Conservation (phyloP, 64 coral and sea anemone genomes). For the Hydrozoanthus tunicans region DNA sequence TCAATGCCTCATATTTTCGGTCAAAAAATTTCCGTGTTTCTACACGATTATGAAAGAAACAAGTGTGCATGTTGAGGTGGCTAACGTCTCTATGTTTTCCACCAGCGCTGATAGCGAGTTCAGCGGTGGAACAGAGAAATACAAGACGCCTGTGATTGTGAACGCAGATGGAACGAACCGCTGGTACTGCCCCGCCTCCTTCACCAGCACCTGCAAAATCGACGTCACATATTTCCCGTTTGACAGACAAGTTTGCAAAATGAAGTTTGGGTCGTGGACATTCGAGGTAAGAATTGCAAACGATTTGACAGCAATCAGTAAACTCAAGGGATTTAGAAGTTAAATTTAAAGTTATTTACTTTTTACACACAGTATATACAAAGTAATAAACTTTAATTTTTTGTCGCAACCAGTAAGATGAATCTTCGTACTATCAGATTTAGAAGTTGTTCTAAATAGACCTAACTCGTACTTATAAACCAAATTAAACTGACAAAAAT, state of each 20-base stretch:
- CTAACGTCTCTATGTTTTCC: neutral
- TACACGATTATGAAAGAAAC: neutral
- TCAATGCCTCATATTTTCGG: neutral
- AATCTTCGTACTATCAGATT: too few relatives aligned
- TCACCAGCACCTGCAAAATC: conserved; percentile 89
- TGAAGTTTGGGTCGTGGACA: conserved; percentile 95
- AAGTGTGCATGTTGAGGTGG: neutral
- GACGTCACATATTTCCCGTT: conserved; percentile 92
- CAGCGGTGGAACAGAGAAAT: conserved; percentile 93
- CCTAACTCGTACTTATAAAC: neutral
- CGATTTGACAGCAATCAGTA: too few relatives aligned
- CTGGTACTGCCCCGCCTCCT: conserved; percentile 85
- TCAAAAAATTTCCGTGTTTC: neutral
- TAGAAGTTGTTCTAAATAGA: neutral
- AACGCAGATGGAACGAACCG: conserved; percentile 59
- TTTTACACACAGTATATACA: too few relatives aligned
- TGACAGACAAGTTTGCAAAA: conserved; percentile 73
- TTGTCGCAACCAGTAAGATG: too few relatives aligned
- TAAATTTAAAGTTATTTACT: too few relatives aligned
- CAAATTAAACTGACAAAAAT: neutral
- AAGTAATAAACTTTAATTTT: too few relatives aligned
- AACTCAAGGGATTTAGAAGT: too few relatives aligned
- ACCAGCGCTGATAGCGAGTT: conserved; percentile 82
- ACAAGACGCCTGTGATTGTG: conserved; percentile 91
- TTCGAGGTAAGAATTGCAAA: conserved; percentile 60